Conservation (phyloP, 2,888 invertebrate genomes). For the Galeruca laticollis region DNA sequence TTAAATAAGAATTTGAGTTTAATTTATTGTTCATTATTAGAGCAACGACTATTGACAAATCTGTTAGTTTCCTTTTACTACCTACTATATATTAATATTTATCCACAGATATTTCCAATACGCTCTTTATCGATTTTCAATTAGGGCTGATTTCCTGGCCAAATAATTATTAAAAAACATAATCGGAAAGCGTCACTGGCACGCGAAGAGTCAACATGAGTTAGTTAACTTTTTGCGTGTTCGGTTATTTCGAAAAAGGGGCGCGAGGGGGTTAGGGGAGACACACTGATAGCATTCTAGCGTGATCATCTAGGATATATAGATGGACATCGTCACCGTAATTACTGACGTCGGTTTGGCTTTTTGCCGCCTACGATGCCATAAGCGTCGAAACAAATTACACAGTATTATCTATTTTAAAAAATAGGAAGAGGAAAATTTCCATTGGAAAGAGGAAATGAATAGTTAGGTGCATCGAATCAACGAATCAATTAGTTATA, state of each 20-base stretch:
- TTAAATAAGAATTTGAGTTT: too few relatives aligned
- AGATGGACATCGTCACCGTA: conserved; percentile 39
- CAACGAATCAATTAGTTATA: too few relatives aligned
- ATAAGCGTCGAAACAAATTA: conserved; percentile 1
- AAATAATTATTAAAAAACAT: conserved; percentile 19
- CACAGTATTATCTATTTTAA: neutral
- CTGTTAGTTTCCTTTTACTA: too few relatives aligned
- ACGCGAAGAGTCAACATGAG: conserved; percentile 40
- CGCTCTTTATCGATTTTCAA: conserved; percentile 22
- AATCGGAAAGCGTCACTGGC: conserved; percentile 13
- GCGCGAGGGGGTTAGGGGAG: neutral
- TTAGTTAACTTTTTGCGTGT: conserved; percentile 50
- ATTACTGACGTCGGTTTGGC: conserved; percentile 42
- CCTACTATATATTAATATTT: too few relatives aligned
- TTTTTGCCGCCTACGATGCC: conserved; percentile 16
- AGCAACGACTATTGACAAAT: too few relatives aligned
- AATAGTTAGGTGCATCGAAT: too few relatives aligned
- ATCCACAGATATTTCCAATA: conserved; percentile 1
- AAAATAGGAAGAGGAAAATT: neutral
- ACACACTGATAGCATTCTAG: conserved; percentile 47
- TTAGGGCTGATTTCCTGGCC: conserved; percentile 25
- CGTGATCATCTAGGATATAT: conserved; percentile 37
- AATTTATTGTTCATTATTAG: too few relatives aligned
- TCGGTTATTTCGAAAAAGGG: conserved; percentile 38
- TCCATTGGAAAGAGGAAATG: neutral